Evolutionary conservation across 2,888 invertebrate genomes (phyloP), one percentile per base, ranked within the genome.

Genomic region (Creontiades dilutus): DNA sequence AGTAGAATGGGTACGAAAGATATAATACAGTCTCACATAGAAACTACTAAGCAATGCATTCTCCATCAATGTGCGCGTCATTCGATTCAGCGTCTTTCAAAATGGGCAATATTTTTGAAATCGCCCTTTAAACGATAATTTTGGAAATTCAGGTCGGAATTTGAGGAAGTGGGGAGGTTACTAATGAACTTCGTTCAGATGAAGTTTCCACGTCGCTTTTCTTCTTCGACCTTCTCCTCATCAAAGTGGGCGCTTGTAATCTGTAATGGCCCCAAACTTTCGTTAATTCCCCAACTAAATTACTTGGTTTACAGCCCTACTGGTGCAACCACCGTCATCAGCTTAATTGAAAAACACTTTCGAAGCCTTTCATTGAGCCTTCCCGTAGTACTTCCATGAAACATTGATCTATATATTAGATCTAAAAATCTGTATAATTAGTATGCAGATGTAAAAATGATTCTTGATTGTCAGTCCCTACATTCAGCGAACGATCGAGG

Each of bases 181-280:
- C 61, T 61, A 61, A 61, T 61, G 61, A 61, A 61, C 61, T 61
- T 19, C n/a, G 61, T 61, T 61, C n/a, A 61, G 16, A 61, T n/a
- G 61, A 61, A 61, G n/a, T 61, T 61, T 61, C 9, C 61, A n/a
- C n/a, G 61, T 16, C 61, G 61, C 61, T 61, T 61, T 61, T 52
- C 52, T 52, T 52, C 52, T 52, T 52, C 52, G 52, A 52, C 61
- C 19, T 61, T 19, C 19, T n/a, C 61, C 52, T 12, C 16, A 19
- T 61, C 61, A 61, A 61, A 61, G 61, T 61, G 61, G 61, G 61
- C 61, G 61, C n/a, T 61, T 61, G 61, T 61, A 61, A 61, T 61
- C 61, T 61, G 7, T 61, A 61, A 61, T 61, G 61, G 61, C 61
- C 61, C n/a, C 61, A 61, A 61, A 61, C 61, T 61, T 61, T 61